These are phyloP conservation scores for Campopleginae sp. DNA, from an alignment of 2,888 invertebrate species.

Conservation along the genomic window DNA sequence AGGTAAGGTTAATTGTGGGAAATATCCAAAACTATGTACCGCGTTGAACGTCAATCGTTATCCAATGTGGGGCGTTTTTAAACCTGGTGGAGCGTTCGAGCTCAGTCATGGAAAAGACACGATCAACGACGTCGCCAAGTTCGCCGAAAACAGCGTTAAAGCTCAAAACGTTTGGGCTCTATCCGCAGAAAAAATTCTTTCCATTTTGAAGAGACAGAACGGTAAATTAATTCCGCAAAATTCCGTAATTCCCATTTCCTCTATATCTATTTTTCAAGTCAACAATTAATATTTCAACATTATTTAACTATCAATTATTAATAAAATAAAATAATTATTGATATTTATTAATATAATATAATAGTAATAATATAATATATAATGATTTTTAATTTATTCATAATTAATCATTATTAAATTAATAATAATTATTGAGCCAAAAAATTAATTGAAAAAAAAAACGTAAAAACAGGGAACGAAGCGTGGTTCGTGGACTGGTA, in stretches of 20 bases:
- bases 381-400: too few species aligned
- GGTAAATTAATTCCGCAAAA: constrained; percentile 65
- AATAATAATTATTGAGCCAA: not conserved
- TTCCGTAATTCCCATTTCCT: not conserved
- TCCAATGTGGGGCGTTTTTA: constrained; percentile 91
- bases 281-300: not conserved
- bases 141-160: constrained; percentile 87
- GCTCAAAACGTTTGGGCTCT: constrained; percentile 87
- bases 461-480: constrained; percentile 71
- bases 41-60: constrained; percentile 86
- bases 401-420: too few species aligned
- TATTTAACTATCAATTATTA: not conserved
- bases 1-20: constrained; percentile 88
- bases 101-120: constrained; percentile 88
- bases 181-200: constrained; percentile 87
- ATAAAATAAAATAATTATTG: too few species aligned
- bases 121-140: constrained; percentile 87
- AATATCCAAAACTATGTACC: constrained; percentile 86
- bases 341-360: too few species aligned
- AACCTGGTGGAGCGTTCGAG: constrained; percentile 91
- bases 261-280: not conserved
- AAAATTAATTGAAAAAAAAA: too few species aligned
- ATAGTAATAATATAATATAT: too few species aligned
- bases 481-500: constrained; percentile 91
- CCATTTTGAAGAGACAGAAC: constrained; percentile 83